Evolutionary conservation across 1,140 invertebrate genomes (phyloP).

Genomic region (Cydia strobilella): DNA sequence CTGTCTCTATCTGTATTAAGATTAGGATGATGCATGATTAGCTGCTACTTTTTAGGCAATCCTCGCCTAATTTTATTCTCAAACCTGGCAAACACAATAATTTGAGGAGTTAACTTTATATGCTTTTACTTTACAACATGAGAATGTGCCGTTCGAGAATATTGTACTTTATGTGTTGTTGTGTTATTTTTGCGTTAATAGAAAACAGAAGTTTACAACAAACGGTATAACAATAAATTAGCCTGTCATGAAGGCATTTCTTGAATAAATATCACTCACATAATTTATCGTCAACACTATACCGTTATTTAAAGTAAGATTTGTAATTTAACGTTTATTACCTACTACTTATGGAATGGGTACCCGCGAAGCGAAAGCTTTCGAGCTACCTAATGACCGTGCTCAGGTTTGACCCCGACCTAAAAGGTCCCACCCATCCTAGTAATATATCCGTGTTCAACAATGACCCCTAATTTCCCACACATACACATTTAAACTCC

Average conservation of each 20-base stretch:
- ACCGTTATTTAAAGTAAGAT: background rate
- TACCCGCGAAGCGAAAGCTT: constrained; percentile 16
- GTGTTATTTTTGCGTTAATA: no score
- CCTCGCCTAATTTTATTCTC: no score
- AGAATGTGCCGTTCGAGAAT: no score
- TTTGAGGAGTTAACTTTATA: no score
- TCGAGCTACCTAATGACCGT: constrained; percentile 29
- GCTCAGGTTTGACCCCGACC: constrained; percentile 21
- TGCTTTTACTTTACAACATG: no score
- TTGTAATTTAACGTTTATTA: constrained; percentile 3
- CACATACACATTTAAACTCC: background rate
- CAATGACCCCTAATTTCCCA: constrained; percentile 30
- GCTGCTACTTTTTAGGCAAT: no score
- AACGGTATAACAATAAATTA: background rate
- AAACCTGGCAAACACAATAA: no score
- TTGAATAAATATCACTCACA: background rate
- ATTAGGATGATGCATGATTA: no score
- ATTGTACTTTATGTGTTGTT: no score
- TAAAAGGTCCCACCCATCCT: constrained; percentile 23
- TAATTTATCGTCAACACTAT: background rate
- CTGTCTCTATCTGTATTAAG: no score
- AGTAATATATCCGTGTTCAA: constrained; percentile 18
- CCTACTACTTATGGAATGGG: background rate
- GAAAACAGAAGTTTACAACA: background rate
- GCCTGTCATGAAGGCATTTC: background rate